Evolutionary conservation across 2,113 vertebrate genomes (phyloP).

Genomic region (Gadus macrocephalus): DNA sequence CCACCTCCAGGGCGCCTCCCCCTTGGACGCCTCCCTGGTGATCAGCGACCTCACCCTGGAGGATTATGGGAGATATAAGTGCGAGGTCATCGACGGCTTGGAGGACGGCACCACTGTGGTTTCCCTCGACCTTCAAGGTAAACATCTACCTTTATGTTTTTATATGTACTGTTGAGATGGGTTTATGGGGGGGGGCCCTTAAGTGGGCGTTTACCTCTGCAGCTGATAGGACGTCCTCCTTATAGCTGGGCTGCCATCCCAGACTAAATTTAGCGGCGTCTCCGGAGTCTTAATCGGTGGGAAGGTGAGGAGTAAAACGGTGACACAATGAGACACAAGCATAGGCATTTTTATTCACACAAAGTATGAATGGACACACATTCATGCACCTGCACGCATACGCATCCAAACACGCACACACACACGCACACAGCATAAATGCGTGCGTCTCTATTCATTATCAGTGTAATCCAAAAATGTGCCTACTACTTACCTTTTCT

Average conservation of each 20-base stretch:
- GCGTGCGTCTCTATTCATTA: too few species aligned
- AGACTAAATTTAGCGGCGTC: constrained; percentile 40
- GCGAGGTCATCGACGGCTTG: constrained; percentile 93
- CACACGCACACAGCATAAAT: too few species aligned
- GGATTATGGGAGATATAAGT: constrained; percentile 95
- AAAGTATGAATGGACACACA: not conserved
- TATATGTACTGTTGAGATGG: too few species aligned
- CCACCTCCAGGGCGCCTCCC: constrained; percentile 75
- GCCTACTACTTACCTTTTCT: too few species aligned
- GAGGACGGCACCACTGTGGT: constrained; percentile 87
- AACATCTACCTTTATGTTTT: not conserved
- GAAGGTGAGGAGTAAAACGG: constrained; percentile 32
- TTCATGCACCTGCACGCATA: not conserved
- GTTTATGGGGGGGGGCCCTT: too few species aligned
- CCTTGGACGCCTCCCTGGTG: constrained; percentile 86
- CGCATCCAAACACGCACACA: constrained; percentile 5
- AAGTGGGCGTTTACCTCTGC: not conserved
- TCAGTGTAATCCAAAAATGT: too few species aligned
- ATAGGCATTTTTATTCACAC: not conserved
- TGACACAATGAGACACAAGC: not conserved
- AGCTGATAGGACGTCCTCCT: not conserved
- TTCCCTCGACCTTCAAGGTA: constrained; percentile 88
- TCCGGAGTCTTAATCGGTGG: constrained; percentile 19
- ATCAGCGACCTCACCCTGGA: constrained; percentile 85
- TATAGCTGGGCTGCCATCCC: constrained; percentile 12